phyloP scores from a whole-genome alignment of 2,797 vertebrate genomes.

The Mallotus villosus region DNA sequence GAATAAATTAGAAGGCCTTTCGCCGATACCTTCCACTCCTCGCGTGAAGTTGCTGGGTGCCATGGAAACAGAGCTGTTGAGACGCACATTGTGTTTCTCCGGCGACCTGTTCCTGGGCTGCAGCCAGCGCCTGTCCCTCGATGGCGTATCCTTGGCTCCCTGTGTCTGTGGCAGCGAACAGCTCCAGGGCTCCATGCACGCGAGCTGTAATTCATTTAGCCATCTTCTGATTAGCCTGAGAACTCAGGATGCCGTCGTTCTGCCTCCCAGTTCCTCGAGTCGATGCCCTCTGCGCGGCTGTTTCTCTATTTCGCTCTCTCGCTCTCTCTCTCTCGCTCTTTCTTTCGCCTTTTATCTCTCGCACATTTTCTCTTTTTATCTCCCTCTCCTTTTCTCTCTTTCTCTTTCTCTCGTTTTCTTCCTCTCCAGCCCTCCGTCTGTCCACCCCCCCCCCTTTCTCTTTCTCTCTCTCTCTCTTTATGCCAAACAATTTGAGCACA shows the following conservation, averaged over 20 bases:
- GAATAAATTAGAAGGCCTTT: conserved; percentile 38
- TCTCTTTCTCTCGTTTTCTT: neutral
- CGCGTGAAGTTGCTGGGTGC: conserved; percentile 32
- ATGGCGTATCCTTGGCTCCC: conserved; percentile 1
- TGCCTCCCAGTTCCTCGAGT: neutral
- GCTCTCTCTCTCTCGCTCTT: neutral
- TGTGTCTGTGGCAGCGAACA: neutral
- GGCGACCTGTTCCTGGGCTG: conserved; percentile 9
- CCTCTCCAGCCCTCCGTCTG: too few relatives aligned
- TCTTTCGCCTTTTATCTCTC: neutral
- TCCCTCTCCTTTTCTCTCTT: too few relatives aligned
- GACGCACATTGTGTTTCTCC: conserved; percentile 15
- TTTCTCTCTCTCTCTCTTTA: neutral
- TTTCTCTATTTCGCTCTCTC: neutral
- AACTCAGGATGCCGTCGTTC: neutral
- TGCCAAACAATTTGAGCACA: neutral
- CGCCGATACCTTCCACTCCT: conserved; percentile 17
- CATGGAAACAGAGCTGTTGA: conserved; percentile 49
- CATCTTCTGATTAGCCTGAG: neutral
- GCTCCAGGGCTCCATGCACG: neutral
- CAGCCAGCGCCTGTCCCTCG: conserved; percentile 10
- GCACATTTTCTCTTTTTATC: neutral
- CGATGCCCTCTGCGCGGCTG: too few relatives aligned
- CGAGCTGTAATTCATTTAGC: conserved; percentile 19
- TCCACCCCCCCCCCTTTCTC: neutral